Evolutionary conservation across 1,140 invertebrate genomes (phyloP), one percentile per base, ranked within the genome.

Genomic region (Bombus impatiens): DNA sequence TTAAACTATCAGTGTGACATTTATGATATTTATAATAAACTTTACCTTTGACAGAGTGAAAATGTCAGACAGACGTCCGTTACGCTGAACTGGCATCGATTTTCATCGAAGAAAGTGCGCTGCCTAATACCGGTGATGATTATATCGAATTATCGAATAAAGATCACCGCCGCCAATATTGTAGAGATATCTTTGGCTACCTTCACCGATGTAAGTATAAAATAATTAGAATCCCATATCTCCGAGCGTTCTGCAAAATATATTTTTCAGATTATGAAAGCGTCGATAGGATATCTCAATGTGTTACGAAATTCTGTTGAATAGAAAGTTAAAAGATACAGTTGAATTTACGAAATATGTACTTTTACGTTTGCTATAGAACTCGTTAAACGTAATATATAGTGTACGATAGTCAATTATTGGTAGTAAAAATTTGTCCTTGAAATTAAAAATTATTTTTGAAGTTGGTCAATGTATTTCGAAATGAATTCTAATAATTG

Each of bases 151-250:
- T 78, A 81, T 53, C 90, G 91, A 4, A 44, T 79, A 13, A 92
- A 88, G 78, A 85, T 93, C 2, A 92, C 89, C 5, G 93, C 92
- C 37, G 92, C 92, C 28, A 91, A 92, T 85, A 81, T 93, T 9
- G 59, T 93, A 18, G 75, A 87, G 9, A 35, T 91, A 62, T 88
- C 91, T 6, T 35, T 92, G 5, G 18, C 42, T 5, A 88, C 86
- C 44, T 91, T 91, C n/a, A 86, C 65, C 57, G 70, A 59, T 72
- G 89, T 91, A 35, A 89, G 86, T 86, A 35, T 18, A 25, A 42
- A 77, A 15, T 40, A 57, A 53, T 59, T 15, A 3, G 18, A 74
- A 35, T 59, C 72, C 25, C 37, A 28, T 32, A 40, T 13, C 28
- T 22, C 12, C 3, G 10, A 13, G 53, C 25, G 9, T n/a, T 18